A percentile compares a stretch with the other conserved stretches of the same genome.
Conservation (phyloP, 2,888 invertebrate genomes). For the Acanthosepion pharaonis region DNA sequence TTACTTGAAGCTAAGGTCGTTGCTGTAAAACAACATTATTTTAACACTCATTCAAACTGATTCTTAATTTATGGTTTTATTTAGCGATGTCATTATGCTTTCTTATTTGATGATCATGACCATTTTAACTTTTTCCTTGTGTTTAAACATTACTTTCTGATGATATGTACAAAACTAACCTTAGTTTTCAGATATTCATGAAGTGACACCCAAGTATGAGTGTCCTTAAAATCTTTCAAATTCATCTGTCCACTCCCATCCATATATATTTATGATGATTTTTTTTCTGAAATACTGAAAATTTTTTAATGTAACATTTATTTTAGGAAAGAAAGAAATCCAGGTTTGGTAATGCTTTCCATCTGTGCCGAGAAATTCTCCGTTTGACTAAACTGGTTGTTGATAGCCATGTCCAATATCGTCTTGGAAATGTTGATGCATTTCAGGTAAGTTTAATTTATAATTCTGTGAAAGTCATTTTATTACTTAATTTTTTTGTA, state of each 20-base stretch:
- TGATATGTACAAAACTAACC: too few species aligned
- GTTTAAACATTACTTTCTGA: too few species aligned
- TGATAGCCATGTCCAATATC: conserved; percentile 99
- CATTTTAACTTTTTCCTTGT: too few species aligned
- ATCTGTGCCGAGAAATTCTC: conserved; percentile 97
- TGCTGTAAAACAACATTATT: too few species aligned
- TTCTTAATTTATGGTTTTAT: too few species aligned
- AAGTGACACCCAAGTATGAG: too few species aligned
- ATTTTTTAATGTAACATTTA: not conserved
- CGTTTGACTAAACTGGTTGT: conserved; percentile 98
- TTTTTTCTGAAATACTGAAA: not conserved
- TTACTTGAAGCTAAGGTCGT: too few species aligned
- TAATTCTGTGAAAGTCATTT: not conserved
- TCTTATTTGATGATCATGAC: too few species aligned
- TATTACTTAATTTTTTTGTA: not conserved
- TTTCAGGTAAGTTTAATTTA: conserved; percentile 78
- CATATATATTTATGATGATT: not conserved
- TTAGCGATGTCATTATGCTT: too few species aligned
- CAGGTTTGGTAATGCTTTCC: conserved; percentile 87
- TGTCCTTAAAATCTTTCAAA: too few species aligned
- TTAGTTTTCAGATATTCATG: too few species aligned
- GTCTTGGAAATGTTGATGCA: conserved; percentile 98
- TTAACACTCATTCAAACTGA: too few species aligned
- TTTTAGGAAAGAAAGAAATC: conserved; percentile 94
- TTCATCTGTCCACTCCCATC: not conserved